Conservation (phyloP, 2,888 invertebrate genomes). For the Pandemis cinnamomeana region DNA sequence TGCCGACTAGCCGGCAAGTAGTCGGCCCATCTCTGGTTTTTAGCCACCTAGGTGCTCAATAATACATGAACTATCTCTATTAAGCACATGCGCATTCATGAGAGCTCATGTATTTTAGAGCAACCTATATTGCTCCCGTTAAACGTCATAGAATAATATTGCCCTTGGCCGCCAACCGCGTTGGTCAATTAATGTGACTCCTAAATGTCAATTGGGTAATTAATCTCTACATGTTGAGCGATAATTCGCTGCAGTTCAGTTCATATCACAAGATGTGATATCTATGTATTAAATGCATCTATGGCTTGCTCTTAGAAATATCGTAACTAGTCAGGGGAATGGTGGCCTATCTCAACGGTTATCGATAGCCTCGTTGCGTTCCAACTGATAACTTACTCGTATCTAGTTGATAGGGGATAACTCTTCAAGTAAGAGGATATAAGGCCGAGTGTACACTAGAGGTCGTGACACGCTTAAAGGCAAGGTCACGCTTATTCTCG, state of each 20-base stretch:
- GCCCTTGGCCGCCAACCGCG: neutral
- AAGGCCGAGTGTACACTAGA: no score
- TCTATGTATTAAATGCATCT: neutral
- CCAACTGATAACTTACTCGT: neutral
- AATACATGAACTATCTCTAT: no score
- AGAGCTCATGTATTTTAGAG: no score
- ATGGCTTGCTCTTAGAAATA: neutral
- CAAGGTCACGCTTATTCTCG: neutral
- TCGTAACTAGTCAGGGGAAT: no score
- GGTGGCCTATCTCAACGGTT: no score
- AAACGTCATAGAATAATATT: no score
- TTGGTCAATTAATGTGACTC: constrained; percentile 1
- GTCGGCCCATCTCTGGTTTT: no score
- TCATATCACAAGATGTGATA: neutral
- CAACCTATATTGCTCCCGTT: no score
- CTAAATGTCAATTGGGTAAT: constrained; percentile 22
- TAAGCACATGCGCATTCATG: no score
- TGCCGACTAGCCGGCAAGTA: no score
- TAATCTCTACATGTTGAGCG: constrained; percentile 1
- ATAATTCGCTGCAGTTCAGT: neutral
- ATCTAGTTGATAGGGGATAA: neutral
- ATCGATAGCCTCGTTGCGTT: neutral
- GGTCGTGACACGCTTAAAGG: neutral
- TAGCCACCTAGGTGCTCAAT: no score
- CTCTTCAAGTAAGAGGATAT: neutral